Percentiles rank a stretch among this genome's conserved stretches.
These are phyloP conservation scores for Pycnonotus jocosus DNA, from an alignment of 2,113 vertebrate species.

Conservation along the genomic window DNA sequence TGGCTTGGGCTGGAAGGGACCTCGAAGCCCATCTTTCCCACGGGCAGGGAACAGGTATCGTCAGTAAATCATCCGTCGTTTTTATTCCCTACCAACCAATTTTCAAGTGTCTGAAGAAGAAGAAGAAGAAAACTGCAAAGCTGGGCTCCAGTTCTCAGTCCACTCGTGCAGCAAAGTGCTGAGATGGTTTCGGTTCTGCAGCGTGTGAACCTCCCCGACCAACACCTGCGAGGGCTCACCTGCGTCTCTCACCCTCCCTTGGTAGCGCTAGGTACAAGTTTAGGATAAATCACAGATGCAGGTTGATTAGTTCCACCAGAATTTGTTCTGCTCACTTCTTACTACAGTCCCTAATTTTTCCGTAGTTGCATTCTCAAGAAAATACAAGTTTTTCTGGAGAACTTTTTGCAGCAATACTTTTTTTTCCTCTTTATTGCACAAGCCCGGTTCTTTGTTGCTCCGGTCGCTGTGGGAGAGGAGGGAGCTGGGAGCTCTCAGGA, in stretches of 20 bases:
- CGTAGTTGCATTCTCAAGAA: not conserved
- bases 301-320: not conserved
- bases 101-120: not conserved
- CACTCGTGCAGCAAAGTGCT: not conserved
- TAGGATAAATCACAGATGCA: not conserved
- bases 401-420: not conserved
- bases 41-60: not conserved
- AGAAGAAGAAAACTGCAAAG: not conserved
- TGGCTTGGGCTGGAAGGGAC: not conserved
- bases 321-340: not conserved
- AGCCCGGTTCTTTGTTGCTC: slow-evolving; percentile 9
- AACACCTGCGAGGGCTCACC: not conserved
- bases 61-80: not conserved
- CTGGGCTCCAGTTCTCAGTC: not conserved
- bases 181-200: not conserved
- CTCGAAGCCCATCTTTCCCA: not conserved
- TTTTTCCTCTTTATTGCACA: not conserved
- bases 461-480: not conserved
- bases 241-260: not conserved
- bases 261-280: not conserved
- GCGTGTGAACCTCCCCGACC: not conserved
- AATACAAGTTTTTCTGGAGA: not conserved
- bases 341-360: not conserved
- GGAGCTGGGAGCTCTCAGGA: not conserved
- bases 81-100: not conserved